Evolutionary conservation across 2,797 vertebrate species (phyloP), one percentile per base, ranked within the genome.

Genomic region (Pogonophryne albipinna): DNA sequence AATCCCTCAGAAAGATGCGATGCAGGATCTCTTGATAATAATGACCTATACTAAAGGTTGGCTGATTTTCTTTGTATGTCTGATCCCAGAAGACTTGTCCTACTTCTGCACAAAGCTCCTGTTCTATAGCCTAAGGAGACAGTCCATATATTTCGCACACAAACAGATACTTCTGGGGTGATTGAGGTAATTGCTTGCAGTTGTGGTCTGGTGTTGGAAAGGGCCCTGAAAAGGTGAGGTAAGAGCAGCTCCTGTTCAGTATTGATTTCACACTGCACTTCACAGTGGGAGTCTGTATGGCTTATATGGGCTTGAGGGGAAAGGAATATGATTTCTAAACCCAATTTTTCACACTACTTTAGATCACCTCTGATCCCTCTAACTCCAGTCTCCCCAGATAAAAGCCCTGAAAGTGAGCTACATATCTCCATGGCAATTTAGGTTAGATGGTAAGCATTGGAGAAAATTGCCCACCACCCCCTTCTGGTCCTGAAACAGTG

Each of bases 181-280:
- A 85, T 85, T 87, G 77, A 74, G 82, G 75, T 95, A 92, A 95
- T 94, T 93, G 88, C 89, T 94, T 88, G 91, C 91, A 94, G 94
- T 94, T 93, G 89, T 90, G 87, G 58, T 74, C 9, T 51, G 80
- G 85, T 85, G 88, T 87, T 51, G 51, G 66, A 38, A 42, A 69
- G 68, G 61, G 45, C 79, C 78, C 74, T 74, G 74, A 71, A 72
- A 85, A 88, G 83, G 83, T 91, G 83, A 91, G 76, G 87, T 81
- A 92, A 91, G 80, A 73, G 76, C 66, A 82, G 89, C 87, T 93
- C 82, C 87, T 84, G 89, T 88, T 71, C 47, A 46, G 74, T 66
- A 82, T 91, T 83, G 78, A 84, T 93, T 91, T 85, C 82, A 83
- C 53, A 47, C 79, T 73, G 47, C 71, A 60, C 20, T 49, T 72